phyloP scores from a whole-genome alignment of 2,888 invertebrate species.

The Oligia strigilis region DNA sequence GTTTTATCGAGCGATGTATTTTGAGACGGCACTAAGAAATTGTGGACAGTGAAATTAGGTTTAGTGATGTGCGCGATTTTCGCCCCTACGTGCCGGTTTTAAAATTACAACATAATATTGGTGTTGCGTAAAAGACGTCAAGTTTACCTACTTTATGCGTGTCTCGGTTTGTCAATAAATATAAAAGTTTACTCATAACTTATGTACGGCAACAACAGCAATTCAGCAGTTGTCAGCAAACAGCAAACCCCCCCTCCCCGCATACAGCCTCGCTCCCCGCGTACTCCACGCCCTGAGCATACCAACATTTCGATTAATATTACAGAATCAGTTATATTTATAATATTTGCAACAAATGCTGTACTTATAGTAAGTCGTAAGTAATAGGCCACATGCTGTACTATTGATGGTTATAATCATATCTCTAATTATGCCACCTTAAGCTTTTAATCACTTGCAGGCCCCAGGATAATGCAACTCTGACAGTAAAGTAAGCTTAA shows the following conservation, averaged over 20 bases:
- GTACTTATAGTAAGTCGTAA: slow-evolving; percentile 64
- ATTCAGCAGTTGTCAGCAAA: slow-evolving; percentile 90
- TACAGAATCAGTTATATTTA: slow-evolving; percentile 67
- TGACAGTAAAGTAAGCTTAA: slow-evolving; percentile 11
- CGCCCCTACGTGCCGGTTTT: slow-evolving; percentile 48
- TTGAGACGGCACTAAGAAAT: slow-evolving; percentile 29
- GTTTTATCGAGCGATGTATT: slow-evolving; percentile 45
- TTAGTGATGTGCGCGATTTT: slow-evolving; percentile 43
- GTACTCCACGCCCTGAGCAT: slow-evolving; percentile 89
- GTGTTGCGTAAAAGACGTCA: slow-evolving; percentile 54
- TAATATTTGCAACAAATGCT: slow-evolving; percentile 63
- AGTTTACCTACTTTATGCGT: slow-evolving; percentile 77
- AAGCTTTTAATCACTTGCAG: slow-evolving; percentile 41
- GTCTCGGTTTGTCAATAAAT: slow-evolving; percentile 86
- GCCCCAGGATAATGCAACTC: not conserved
- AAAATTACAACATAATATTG: slow-evolving; percentile 37
- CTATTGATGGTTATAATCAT: slow-evolving; percentile 30
- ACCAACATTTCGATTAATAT: slow-evolving; percentile 88
- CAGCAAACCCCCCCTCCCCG: slow-evolving; percentile 87
- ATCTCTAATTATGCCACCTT: slow-evolving; percentile 29
- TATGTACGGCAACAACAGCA: slow-evolving; percentile 89
- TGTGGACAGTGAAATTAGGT: slow-evolving; percentile 33
- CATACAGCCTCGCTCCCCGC: slow-evolving; percentile 87
- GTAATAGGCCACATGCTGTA: slow-evolving; percentile 62
- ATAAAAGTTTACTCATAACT: slow-evolving; percentile 90